Conservation (phyloP, 2,888 invertebrate species). For the Abrostola triplasia region DNA sequence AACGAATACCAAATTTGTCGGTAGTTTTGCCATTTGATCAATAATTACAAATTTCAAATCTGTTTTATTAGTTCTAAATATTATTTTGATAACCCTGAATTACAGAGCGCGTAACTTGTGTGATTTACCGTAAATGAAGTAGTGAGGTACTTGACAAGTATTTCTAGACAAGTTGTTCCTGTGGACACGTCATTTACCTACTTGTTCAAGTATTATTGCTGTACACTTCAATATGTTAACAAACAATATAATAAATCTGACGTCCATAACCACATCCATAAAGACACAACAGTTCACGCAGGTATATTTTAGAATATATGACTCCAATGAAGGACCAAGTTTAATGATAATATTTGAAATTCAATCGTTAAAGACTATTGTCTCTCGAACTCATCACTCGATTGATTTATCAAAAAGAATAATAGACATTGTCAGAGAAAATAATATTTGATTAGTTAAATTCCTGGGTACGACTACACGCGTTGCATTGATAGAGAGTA, state of each 20-base stretch:
- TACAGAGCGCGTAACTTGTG: slow-evolving; percentile 15
- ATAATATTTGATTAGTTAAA: slow-evolving; percentile 14
- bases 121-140: slow-evolving; percentile 32
- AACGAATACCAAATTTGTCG: too few species aligned
- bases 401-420: slow-evolving; percentile 28
- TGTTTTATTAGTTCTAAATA: too few species aligned
- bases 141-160: slow-evolving; percentile 22
- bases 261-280: background rate
- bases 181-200: slow-evolving; percentile 3
- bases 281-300: too few species aligned
- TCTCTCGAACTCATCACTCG: slow-evolving; percentile 6
- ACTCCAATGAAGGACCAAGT: background rate
- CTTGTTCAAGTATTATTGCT: slow-evolving; percentile 8
- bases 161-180: slow-evolving; percentile 24
- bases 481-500: background rate
- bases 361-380: slow-evolving; percentile 22
- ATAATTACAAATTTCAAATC: too few species aligned
- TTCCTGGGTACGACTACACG: background rate
- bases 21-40: too few species aligned
- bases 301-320: too few species aligned
- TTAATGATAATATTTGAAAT: background rate
- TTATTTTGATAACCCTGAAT: slow-evolving; percentile 27
- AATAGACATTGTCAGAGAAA: slow-evolving; percentile 33
- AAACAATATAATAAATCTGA: background rate
- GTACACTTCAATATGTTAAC: background rate